Evolutionary conservation across 2,797 vertebrate species (phyloP).

Genomic region (Arctocebus calabarensis): DNA sequence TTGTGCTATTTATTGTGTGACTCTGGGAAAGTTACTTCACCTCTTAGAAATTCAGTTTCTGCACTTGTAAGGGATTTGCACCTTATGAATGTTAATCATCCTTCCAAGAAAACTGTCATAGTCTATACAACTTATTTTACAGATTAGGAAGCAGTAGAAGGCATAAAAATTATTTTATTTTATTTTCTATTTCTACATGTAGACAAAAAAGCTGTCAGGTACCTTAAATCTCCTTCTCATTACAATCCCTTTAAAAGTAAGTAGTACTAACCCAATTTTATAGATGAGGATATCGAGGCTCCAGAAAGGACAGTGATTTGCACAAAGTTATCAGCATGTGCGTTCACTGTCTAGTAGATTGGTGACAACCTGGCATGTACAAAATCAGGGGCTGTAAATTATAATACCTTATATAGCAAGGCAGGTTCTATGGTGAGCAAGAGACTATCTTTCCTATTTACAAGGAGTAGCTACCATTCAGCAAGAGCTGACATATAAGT

Average conservation of each 20-base stretch:
- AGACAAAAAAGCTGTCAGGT: slow-evolving; percentile 9
- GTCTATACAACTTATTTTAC: slow-evolving; percentile 10
- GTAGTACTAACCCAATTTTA: neutral
- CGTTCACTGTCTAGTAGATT: neutral
- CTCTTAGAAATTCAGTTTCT: slow-evolving; percentile 13
- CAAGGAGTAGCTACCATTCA: slow-evolving; percentile 16
- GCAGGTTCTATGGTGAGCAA: slow-evolving; percentile 9
- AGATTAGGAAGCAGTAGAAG: slow-evolving; percentile 21
- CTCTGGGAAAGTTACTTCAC: neutral
- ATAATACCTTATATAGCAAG: neutral
- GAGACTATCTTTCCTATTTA: neutral
- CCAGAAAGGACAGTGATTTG: neutral
- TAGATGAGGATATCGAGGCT: neutral
- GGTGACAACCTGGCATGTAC: neutral
- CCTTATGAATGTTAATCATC: neutral
- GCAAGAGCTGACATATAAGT: neutral
- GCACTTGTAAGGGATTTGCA: neutral
- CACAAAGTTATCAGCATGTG: neutral
- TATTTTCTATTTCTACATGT: slow-evolving; percentile 42
- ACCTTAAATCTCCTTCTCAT: slow-evolving; percentile 47
- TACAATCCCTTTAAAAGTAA: slow-evolving; percentile 53
- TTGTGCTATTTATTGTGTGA: slow-evolving; percentile 15
- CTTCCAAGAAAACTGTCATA: slow-evolving; percentile 17
- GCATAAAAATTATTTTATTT: slow-evolving; percentile 29
- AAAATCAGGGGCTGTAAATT: neutral